Evolutionary conservation across 2,797 vertebrate species (phyloP).

Genomic region (Otus scops): DNA sequence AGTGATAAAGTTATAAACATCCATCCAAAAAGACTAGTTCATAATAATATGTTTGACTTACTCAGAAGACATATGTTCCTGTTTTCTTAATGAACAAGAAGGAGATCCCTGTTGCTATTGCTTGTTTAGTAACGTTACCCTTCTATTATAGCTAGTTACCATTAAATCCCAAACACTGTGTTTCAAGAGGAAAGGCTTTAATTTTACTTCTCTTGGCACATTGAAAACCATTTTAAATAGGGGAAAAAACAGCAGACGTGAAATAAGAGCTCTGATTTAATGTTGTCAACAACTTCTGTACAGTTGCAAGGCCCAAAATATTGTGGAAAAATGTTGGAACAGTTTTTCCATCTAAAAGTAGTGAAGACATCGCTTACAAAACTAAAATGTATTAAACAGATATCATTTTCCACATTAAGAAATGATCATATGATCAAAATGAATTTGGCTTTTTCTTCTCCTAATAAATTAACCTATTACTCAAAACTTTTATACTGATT

Average conservation of each 20-base stretch:
- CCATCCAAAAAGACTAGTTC: background rate
- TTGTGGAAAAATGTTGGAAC: constrained; percentile 45
- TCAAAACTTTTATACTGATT: background rate
- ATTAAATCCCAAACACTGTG: background rate
- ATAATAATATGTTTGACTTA: background rate
- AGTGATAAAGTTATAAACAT: background rate
- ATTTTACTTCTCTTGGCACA: constrained; percentile 60
- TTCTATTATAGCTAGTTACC: background rate
- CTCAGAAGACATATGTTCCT: background rate
- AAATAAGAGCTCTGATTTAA: constrained; percentile 54
- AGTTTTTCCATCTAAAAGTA: constrained; percentile 39
- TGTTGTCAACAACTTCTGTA: constrained; percentile 58
- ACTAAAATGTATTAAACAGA: constrained; percentile 54
- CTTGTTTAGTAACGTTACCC: constrained; percentile 10
- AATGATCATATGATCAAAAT: background rate
- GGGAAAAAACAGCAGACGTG: constrained; percentile 10
- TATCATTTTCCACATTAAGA: constrained; percentile 37
- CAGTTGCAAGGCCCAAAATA: constrained; percentile 28
- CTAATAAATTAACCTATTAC: background rate
- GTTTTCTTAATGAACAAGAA: background rate
- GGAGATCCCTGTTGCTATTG: background rate
- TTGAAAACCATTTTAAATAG: background rate
- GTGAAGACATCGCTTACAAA: background rate
- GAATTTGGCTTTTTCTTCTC: background rate
- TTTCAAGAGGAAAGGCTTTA: constrained; percentile 36